These are phyloP conservation scores for Megaptera novaeangliae DNA, from an alignment of 2,113 vertebrate species.

Conservation along the genomic window DNA sequence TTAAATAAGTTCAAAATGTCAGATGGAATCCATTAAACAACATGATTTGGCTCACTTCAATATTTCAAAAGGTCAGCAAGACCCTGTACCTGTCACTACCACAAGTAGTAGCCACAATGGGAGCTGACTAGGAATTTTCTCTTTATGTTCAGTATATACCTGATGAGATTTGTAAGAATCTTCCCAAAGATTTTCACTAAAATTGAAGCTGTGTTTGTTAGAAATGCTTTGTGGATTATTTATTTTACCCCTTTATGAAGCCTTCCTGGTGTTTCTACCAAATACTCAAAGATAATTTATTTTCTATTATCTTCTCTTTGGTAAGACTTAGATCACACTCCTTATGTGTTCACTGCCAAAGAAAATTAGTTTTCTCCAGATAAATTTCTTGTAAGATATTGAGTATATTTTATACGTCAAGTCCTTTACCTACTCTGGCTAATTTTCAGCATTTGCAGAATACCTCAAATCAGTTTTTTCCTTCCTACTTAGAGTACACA, in stretches of 20 bases:
- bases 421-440: not conserved
- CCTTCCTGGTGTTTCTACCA: not conserved
- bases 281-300: not conserved
- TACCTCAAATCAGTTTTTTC: not conserved
- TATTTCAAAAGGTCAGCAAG: not conserved
- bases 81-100: not conserved
- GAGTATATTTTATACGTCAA: not conserved
- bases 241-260: not conserved
- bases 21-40: not conserved
- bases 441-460: not conserved
- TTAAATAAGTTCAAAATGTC: constrained; percentile 30
- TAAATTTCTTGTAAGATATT: not conserved
- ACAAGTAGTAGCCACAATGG: not conserved
- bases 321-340: not conserved
- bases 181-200: not conserved
- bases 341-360: not conserved
- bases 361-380: not conserved
- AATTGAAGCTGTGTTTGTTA: not conserved
- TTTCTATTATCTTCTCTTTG: not conserved
- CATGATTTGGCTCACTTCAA: not conserved
- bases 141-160: not conserved
- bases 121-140: not conserved
- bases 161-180: not conserved
- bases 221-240: not conserved
- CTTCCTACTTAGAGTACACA: not conserved